phyloP scores from a whole-genome alignment of 2,888 invertebrate species.

The Mesodorylaimus sp. region DNA sequence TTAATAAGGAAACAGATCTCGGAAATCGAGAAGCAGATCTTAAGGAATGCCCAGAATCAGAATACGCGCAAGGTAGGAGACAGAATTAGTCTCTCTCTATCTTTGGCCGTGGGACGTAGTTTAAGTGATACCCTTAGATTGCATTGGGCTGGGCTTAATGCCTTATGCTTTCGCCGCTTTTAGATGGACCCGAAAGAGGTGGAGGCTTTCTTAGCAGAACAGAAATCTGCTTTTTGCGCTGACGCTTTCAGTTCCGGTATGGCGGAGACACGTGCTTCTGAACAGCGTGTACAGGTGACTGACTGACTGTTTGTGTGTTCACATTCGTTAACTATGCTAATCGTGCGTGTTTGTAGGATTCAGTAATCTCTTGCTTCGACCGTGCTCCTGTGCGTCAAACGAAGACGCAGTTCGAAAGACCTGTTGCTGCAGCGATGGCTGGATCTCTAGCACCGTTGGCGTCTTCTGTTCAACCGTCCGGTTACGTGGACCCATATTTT shows the following conservation, averaged over 20 bases:
- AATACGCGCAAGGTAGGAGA: slow-evolving; percentile 23
- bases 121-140: neutral
- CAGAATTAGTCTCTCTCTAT: neutral
- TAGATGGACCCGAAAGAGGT: slow-evolving; percentile 7
- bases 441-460: no score
- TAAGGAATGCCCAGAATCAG: slow-evolving; percentile 32
- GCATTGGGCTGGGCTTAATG: neutral
- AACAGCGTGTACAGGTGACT: no score
- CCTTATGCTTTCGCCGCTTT: neutral
- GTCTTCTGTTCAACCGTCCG: no score
- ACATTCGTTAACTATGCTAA: no score
- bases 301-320: no score
- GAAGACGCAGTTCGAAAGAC: no score
- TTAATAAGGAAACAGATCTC: slow-evolving; percentile 47
- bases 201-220: slow-evolving; percentile 1
- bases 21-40: slow-evolving; percentile 52
- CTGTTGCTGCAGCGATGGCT: no score
- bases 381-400: no score
- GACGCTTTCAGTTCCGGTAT: neutral
- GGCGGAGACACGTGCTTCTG: neutral
- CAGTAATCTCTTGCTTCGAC: no score
- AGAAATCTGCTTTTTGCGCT: neutral
- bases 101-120: neutral
- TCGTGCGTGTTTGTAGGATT: no score
- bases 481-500: no score